Conservation (phyloP, 1,140 invertebrate species). For the Drosophila ananassae region DNA sequence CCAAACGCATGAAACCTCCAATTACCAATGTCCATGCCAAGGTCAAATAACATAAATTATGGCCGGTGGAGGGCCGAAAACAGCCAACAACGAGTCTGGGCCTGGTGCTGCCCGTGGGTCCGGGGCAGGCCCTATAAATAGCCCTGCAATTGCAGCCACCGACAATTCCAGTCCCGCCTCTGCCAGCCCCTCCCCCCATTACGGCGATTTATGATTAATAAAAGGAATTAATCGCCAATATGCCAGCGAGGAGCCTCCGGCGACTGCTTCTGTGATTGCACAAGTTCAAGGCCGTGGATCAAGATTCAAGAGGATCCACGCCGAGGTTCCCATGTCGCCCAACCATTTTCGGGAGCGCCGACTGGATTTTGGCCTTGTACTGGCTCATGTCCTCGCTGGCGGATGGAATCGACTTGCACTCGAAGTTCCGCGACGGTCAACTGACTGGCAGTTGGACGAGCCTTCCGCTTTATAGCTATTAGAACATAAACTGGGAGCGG, state of each 20-base stretch:
- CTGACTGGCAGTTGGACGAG: slow-evolving; percentile 8
- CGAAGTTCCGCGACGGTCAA: neutral
- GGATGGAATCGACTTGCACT: neutral
- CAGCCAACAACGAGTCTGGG: neutral
- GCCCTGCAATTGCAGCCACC: slow-evolving; percentile 43
- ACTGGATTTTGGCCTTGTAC: neutral
- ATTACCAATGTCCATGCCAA: slow-evolving; percentile 64
- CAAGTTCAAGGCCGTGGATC: neutral
- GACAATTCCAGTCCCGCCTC: slow-evolving; percentile 49
- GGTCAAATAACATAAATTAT: slow-evolving; percentile 81
- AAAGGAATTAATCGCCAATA: slow-evolving; percentile 51
- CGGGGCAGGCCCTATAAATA: slow-evolving; percentile 63
- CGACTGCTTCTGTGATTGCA: slow-evolving; percentile 2
- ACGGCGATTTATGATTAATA: slow-evolving; percentile 77
- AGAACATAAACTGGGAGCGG: neutral
- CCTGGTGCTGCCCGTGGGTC: slow-evolving; percentile 21
- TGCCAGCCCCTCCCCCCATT: slow-evolving; percentile 8
- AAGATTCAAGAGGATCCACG: too few relatives aligned
- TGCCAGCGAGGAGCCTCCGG: slow-evolving; percentile 11
- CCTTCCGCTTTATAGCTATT: slow-evolving; percentile 22
- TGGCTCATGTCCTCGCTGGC: slow-evolving; percentile 5
- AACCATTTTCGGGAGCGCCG: neutral
- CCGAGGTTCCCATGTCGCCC: too few relatives aligned
- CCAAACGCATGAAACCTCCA: slow-evolving; percentile 44
- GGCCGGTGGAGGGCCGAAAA: slow-evolving; percentile 43